phyloP scores from a whole-genome alignment of 2,113 vertebrate species.

The Herpailurus yagouaroundi region DNA sequence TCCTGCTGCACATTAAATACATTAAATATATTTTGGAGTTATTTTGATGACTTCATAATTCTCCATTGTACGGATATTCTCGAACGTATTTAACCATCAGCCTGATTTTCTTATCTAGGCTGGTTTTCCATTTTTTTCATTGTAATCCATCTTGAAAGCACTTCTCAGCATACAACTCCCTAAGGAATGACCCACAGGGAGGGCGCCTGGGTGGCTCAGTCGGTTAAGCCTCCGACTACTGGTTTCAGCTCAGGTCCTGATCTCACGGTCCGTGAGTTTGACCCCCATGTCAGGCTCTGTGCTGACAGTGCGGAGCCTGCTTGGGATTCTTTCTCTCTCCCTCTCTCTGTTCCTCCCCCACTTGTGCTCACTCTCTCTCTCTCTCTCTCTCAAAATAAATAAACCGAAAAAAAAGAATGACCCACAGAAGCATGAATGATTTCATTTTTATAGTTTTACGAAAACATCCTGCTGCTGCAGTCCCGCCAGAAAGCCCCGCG shows the following conservation, averaged over 20 bases:
- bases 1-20: not conserved
- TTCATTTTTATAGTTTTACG: not conserved
- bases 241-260: no score
- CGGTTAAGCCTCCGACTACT: no score
- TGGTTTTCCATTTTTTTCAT: not conserved
- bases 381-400: no score
- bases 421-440: no score
- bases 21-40: not conserved
- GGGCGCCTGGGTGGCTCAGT: no score
- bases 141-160: not conserved
- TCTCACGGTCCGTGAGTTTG: no score
- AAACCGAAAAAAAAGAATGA: not conserved
- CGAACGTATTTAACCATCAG: not conserved
- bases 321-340: no score
- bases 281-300: no score
- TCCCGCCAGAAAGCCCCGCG: fast-evolving
- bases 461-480: not conserved
- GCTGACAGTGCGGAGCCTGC: no score
- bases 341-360: no score
- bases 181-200: not conserved
- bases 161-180: not conserved
- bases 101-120: not conserved
- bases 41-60: not conserved
- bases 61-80: not conserved
- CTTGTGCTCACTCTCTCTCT: no score